Base-by-base conservation (phyloP, 2,888 invertebrate genomes). In the Crepidodera aurea region DNA sequence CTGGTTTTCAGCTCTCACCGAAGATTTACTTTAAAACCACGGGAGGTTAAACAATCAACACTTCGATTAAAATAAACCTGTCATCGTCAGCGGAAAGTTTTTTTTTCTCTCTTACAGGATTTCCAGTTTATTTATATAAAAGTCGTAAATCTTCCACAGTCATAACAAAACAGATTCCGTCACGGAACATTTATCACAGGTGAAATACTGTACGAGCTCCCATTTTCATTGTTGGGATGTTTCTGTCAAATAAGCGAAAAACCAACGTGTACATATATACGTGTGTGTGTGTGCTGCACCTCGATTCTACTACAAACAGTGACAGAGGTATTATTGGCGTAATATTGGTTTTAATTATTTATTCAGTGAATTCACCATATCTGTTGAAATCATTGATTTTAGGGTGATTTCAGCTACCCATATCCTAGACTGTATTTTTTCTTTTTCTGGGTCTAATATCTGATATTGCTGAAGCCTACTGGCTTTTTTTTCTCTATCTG, bases 81-180 rank as follows among this genome's bases (percentile, higher is more conserved):
- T 71, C 71, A 62, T 48, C 48, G 57, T 57, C 57, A 57, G 39
- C 48, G 27, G 37, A 34, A 54, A 60, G 65, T 62, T 68, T 65
- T 65, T 57, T 57, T 56, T 19, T 46, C 42, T 46, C 42, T 39
- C 18, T 62, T 48, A 22, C 22, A 15, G 61, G 58, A 60, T 53
- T 62, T 62, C 40, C 44, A 56, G 71, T 70, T 69, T 71, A 69
- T 71, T 71, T 71, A 68, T 64, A 64, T 65, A 59, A 57, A 68
- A 54, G 54, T 58, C 55, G 65, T 67, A 62, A 67, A 65, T 67
- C 65, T 62, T 56, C 37, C 56, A 59, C 67, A 66, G 68, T 62
- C 67, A 68, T 65, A 70, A 69, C 69, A 70, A 57, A 62, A 51
- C 51, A 55, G 63, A 57, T 57, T 56, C 57, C 62, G 60, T 65